Evolutionary conservation across 2,797 vertebrate species (phyloP), one percentile per base, ranked within the genome.

Genomic region (Acanthurus lineatus): DNA sequence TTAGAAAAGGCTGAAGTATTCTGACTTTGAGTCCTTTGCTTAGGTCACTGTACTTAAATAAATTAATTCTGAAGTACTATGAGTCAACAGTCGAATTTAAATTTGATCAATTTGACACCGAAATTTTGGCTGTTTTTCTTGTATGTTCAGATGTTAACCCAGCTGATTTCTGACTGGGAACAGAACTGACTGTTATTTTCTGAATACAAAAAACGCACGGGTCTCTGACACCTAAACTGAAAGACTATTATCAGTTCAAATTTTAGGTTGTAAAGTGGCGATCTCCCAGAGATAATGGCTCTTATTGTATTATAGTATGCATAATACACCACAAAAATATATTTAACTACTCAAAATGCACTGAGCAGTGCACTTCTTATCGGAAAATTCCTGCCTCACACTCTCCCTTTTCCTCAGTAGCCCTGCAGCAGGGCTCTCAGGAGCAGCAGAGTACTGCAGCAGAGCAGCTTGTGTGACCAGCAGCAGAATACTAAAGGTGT

Each of bases 331-430:
- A 3, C 59, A 77, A 25, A 71, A 76, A 59, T 54, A 61, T 49
- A 9, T 47, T 51, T 17, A 75, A 35, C 61, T 62, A 47, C 74
- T 81, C 57, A 22, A 8, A 73, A 59, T 71, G 47, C 59, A 69
- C 71, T 76, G 45, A n/a, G 25, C 51, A 49, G 12, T 54, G 49
- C 71, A 49, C 38, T 82, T 79, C 51, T 49, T 68, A 78, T 48
- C 6, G 2, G 3, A 62, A 61, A 62, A 49, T 20, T 59, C 42
- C 51, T 42, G 20, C 45, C 20, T 17, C 56, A 64, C 15, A 14
- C 57, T 19, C 52, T 69, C 5, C 20, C 3, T 49, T 62, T 4
- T 54, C 16, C 32, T 82, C 53, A 72, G 2, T 15, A 42, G 58
- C 57, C 15, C 47, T n/a, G 53, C 20, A 69, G 25, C 42, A 47